phyloP scores from a whole-genome alignment of 2,888 invertebrate species.

The Chorisops tibialis region DNA sequence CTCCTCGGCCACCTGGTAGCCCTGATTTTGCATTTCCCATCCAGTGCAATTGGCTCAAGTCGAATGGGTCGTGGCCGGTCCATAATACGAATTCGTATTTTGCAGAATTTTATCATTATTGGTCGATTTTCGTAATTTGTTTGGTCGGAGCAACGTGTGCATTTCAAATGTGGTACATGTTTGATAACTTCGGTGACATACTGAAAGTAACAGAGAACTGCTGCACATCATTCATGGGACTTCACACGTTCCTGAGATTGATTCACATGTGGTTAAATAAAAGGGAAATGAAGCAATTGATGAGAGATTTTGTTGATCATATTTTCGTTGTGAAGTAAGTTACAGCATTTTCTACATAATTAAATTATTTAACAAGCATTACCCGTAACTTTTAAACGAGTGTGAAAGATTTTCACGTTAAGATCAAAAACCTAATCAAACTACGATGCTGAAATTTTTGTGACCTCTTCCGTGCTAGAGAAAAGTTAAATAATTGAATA shows the following conservation, averaged over 20 bases:
- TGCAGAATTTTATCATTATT: slow-evolving; percentile 38
- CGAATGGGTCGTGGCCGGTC: slow-evolving; percentile 50
- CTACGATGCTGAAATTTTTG: no score
- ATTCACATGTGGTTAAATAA: slow-evolving; percentile 47
- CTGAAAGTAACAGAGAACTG: slow-evolving; percentile 49
- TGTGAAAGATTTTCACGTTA: no score
- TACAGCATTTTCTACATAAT: no score
- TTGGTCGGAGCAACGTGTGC: slow-evolving; percentile 46
- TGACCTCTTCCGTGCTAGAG: no score
- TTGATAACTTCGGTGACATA: slow-evolving; percentile 45
- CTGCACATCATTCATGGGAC: slow-evolving; percentile 50
- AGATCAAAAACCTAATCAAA: no score
- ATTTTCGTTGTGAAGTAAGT: slow-evolving; percentile 49
- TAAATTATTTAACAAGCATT: no score
- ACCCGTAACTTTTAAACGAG: no score
- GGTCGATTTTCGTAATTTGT: slow-evolving; percentile 47
- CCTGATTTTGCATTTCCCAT: slow-evolving; percentile 43
- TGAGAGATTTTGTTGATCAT: slow-evolving; percentile 42
- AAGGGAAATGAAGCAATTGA: slow-evolving; percentile 39
- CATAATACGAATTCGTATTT: slow-evolving; percentile 20
- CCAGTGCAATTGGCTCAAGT: slow-evolving; percentile 48
- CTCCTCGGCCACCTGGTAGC: neutral
- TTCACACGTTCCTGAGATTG: slow-evolving; percentile 46
- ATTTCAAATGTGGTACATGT: slow-evolving; percentile 45
- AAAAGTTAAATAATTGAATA: no score